Base-by-base conservation (phyloP, 1,140 invertebrate species). In the Drosophila ogumai region DNA sequence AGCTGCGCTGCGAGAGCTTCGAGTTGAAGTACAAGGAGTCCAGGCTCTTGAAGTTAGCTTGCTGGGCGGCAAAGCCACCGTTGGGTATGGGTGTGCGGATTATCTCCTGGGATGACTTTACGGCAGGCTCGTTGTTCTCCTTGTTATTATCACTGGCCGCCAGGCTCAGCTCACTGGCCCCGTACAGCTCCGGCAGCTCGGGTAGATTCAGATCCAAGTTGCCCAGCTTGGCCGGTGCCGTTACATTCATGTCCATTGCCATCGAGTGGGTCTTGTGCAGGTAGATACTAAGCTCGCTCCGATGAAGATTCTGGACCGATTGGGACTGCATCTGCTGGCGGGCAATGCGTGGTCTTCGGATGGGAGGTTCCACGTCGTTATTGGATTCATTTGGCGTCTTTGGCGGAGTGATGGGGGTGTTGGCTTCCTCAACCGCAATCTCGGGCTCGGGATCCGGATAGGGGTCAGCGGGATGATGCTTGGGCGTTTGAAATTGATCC, bases 221-320 rank as follows among this genome's bases (percentile, higher is more conserved):
- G 3, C 63, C 43, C 9, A 90, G 56, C 12, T 80, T 55, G 1
- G 68, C 66, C 34, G 73, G 77, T 0, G 81, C 78, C 1, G 91
- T 82, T 41, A 72, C 46, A 28, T 91, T 91, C 74, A 74, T 47
- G 54, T 91, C 74, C 46, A 92, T 49, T 6, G 74, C 71, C 74
- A 92, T 75, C 8, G 91, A 92, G 6, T 91, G 88, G 7, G 91
- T 81, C 54, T 91, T 92, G 47, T 92, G 86, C 19, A 92, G 63
- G 71, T 72, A 91, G 6, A 92, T 76, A 9, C 81, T 91, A 0
- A 92, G 73, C 58, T 92, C 92, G 22, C 90, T 79, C 6, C 90
- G 78, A 56, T 92, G 88, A 3, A 92, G 77, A 67, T 92, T 92
- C 54, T 92, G 87, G 7, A 79, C 91, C 0, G 92, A 92, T 28